phyloP scores from a whole-genome alignment of 1,140 invertebrate genomes.

The Mizuhopecten yessoensis region DNA sequence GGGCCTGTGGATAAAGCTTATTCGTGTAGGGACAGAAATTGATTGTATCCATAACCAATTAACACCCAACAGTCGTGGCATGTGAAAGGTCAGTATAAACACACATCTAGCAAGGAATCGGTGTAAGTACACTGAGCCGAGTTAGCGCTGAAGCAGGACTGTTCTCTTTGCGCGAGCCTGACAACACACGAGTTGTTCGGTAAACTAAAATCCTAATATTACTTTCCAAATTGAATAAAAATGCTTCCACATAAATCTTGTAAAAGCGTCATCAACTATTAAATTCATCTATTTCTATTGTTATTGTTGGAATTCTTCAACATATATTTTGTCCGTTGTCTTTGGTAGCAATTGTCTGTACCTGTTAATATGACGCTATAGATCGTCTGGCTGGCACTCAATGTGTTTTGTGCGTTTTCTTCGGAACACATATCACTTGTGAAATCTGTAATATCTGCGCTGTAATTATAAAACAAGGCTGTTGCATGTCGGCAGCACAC shows the following conservation, averaged over 20 bases:
- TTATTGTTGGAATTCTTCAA: not conserved
- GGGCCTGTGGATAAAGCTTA: not conserved
- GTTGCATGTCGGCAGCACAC: conserved; percentile 2
- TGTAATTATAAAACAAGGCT: conserved; percentile 7
- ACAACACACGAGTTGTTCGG: not conserved
- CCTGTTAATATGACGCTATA: not conserved
- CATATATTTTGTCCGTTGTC: not conserved
- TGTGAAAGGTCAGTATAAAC: not conserved
- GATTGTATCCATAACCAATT: conserved; percentile 21
- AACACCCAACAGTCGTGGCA: not conserved
- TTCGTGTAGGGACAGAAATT: not conserved
- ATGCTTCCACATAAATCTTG: not conserved
- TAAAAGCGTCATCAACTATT: no score
- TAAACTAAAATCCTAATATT: not conserved
- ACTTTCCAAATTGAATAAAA: conserved; percentile 27
- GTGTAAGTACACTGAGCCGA: not conserved
- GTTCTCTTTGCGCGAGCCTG: not conserved
- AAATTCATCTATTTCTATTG: not conserved
- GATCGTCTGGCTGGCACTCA: not conserved
- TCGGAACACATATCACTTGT: conserved; percentile 2
- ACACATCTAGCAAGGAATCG: not conserved
- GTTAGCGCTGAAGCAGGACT: not conserved
- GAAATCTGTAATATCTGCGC: not conserved
- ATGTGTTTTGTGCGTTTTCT: not conserved
- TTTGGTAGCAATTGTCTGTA: not conserved